Evolutionary conservation across 2,888 invertebrate species (phyloP), one percentile per base, ranked within the genome.

Genomic region (Cecidostiba fungosa): DNA sequence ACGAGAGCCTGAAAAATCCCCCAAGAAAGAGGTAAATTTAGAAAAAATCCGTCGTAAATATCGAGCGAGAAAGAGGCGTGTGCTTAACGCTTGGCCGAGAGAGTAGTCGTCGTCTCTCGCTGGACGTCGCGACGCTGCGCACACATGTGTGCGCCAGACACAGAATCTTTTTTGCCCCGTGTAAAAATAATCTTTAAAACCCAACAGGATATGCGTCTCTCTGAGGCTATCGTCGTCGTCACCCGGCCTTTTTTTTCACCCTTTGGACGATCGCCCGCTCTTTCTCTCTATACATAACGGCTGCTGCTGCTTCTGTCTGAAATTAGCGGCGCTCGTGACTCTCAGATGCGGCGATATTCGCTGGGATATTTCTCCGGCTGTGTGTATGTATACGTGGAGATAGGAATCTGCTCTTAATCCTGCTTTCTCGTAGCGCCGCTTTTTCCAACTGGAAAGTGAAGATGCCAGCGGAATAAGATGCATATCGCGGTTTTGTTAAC

Each of bases 151-250:
- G 78, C 69, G 14, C 92, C 93, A 93, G 93, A 93, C 93, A 91
- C 12, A 43, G 43, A 50, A 91, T 91, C 91, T 93, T 93, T 93
- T 93, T 93, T 93, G 93, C 91, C 91, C 54, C 47, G 91, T 89
- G 93, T 93, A 93, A 93, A 93, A 93, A 93, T 93, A 93, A 93
- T 92, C 93, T 93, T 92, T 92, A 93, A 93, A 93, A 92, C 92
- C 92, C 92, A 92, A 93, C 93, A 93, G 93, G 93, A 93, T 93
- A 92, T 92, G 92, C 43, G 72, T 72, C 69, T 69, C 69, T 43
- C 54, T 8, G 59, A 26, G 66, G 72, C 70, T 59, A 77, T 43
- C 43, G 66, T 66, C 72, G 72, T 84, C 62, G 72, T 47, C 43
- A 12, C 5, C 54, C 62, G 26, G 26, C 19, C 19, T 77, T 80